Conservation (phyloP, 2,888 invertebrate genomes). For the Orthosia gothica region DNA sequence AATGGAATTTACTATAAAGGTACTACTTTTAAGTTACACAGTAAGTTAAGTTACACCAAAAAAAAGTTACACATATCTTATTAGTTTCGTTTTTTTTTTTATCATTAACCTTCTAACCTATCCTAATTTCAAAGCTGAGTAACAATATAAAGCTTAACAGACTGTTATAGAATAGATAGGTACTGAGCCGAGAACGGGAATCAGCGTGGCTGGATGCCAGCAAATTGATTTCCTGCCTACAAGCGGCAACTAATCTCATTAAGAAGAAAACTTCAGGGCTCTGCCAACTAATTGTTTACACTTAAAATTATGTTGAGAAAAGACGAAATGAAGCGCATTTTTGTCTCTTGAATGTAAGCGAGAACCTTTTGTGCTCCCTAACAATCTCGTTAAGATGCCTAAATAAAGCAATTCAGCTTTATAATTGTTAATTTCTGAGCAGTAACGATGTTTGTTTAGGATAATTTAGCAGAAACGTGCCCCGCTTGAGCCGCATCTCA, state of each 20-base stretch:
- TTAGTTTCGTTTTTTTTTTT: no score
- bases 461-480: constrained; percentile 73
- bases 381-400: constrained; percentile 74
- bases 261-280: constrained; percentile 66
- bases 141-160: constrained; percentile 42
- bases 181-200: constrained; percentile 39
- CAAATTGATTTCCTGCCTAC: constrained; percentile 80
- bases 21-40: no score
- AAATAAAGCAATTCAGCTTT: constrained; percentile 84
- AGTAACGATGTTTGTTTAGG: constrained; percentile 84
- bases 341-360: constrained; percentile 59
- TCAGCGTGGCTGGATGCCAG: constrained; percentile 75
- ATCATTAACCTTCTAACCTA: no score
- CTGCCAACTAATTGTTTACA: constrained; percentile 64
- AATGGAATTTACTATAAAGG: no score
- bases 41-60: no score
- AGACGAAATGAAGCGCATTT: constrained; percentile 63
- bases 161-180: constrained; percentile 33
- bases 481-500: constrained; percentile 60
- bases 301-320: constrained; percentile 61
- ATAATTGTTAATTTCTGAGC: constrained; percentile 82
- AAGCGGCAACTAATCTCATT: constrained; percentile 73
- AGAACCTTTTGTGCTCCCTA: constrained; percentile 69
- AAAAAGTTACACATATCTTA: no score
- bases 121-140: constrained; percentile 11